Conservation (phyloP, 2,888 invertebrate species). For the Drosophila atripex region DNA sequence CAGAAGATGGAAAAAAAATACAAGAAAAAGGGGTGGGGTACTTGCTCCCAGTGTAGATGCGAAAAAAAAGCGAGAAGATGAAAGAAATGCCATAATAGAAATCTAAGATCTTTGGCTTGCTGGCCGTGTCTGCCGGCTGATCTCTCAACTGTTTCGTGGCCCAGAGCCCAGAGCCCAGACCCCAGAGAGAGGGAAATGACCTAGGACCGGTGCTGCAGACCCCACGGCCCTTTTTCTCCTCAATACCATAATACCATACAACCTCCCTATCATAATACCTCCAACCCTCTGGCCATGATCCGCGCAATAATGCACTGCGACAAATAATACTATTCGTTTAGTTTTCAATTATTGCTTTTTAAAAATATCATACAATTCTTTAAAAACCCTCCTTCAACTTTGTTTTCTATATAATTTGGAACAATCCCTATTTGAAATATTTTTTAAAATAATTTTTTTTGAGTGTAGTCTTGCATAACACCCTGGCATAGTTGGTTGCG, state of each 20-base stretch:
- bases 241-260: constrained; percentile 3
- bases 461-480: constrained; percentile 29
- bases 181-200: constrained; percentile 40
- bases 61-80: constrained; percentile 18
- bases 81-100: constrained; percentile 49
- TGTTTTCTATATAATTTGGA: no score
- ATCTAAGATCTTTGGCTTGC: constrained; percentile 41
- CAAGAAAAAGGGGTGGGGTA: constrained; percentile 3
- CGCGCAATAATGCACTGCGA: constrained; percentile 2
- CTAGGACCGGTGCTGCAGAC: constrained; percentile 30
- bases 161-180: no score
- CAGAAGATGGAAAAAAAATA: constrained; percentile 9
- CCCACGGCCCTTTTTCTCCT: constrained; percentile 24
- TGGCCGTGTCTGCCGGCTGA: constrained; percentile 9
- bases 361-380: no score
- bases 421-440: no score
- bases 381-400: no score
- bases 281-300: constrained; percentile 7
- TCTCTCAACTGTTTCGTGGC: constrained; percentile 36
- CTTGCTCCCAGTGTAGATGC: background rate
- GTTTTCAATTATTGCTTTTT: no score
- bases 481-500: constrained; percentile 33
- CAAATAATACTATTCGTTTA: background rate
- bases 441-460: background rate
- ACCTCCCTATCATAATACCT: background rate